Conservation (phyloP, 2,888 invertebrate genomes). For the Lepas anatifera region DNA sequence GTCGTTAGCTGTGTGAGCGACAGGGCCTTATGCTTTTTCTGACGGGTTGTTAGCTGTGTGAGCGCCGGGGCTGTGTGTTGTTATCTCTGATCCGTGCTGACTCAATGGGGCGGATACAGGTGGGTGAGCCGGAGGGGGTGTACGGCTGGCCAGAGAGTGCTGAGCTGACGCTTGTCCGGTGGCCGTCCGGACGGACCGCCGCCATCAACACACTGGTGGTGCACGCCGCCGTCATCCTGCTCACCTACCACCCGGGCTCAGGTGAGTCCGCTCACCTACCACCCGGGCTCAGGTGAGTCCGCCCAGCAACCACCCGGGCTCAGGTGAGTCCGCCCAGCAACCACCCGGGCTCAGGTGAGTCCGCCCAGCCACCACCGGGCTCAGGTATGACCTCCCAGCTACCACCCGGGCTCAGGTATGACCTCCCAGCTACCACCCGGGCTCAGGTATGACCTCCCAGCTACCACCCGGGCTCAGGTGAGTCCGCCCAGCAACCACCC, state of each 20-base stretch:
- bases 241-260: slow-evolving; percentile 44
- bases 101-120: no score
- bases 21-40: no score
- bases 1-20: no score
- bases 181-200: slow-evolving; percentile 60
- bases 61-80: no score
- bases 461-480: no score
- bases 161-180: slow-evolving; percentile 56
- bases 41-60: slow-evolving; percentile 8
- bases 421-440: not conserved
- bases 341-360: not conserved
- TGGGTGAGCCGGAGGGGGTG: not conserved
- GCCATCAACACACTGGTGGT: slow-evolving; percentile 66
- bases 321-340: not conserved
- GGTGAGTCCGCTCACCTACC: not conserved
- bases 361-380: no score
- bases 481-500: no score
- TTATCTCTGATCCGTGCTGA: no score
- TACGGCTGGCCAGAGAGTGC: not conserved
- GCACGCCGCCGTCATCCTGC: slow-evolving; percentile 67
- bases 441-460: not conserved
- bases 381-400: not conserved
- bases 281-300: not conserved
- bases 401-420: not conserved
- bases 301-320: not conserved